A percentile compares a stretch with the other conserved stretches of the same genome.
Conservation (phyloP, 2,797 vertebrate genomes). For the Zenarchopterus dispar region DNA sequence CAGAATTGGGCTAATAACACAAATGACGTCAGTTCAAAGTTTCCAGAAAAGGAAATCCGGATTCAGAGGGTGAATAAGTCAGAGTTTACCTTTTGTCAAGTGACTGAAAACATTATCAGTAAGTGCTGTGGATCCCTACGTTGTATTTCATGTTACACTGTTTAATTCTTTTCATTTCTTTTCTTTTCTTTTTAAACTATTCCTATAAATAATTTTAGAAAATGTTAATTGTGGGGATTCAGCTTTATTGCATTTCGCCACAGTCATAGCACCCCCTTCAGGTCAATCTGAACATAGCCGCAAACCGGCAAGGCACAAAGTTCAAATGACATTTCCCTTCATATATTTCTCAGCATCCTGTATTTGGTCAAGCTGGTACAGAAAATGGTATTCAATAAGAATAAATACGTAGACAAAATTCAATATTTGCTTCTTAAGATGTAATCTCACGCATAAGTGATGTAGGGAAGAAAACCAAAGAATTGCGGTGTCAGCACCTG, state of each 20-base stretch:
- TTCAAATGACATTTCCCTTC: too few species aligned
- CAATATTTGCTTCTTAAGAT: background rate
- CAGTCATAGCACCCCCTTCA: conserved; percentile 3
- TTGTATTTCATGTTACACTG: background rate
- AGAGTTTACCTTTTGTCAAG: background rate
- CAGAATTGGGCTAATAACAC: conserved; percentile 14
- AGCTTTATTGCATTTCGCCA: background rate
- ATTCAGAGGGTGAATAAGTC: conserved; percentile 7
- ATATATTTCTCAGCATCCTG: too few species aligned
- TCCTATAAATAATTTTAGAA: too few species aligned
- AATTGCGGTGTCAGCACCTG: background rate
- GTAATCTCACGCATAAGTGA: background rate
- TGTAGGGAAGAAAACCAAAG: background rate
- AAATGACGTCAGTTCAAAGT: background rate
- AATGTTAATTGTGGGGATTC: too few species aligned
- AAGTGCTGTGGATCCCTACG: background rate
- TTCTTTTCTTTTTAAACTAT: too few species aligned
- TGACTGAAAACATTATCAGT: background rate
- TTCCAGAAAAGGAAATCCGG: conserved; percentile 16
- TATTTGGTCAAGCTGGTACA: too few species aligned
- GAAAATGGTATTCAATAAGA: background rate
- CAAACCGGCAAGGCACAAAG: too few species aligned
- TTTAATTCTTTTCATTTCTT: too few species aligned
- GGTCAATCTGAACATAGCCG: background rate
- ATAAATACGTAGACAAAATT: background rate